Base-by-base conservation (phyloP, 1,140 invertebrate species). In the Drosophila nasuta region DNA sequence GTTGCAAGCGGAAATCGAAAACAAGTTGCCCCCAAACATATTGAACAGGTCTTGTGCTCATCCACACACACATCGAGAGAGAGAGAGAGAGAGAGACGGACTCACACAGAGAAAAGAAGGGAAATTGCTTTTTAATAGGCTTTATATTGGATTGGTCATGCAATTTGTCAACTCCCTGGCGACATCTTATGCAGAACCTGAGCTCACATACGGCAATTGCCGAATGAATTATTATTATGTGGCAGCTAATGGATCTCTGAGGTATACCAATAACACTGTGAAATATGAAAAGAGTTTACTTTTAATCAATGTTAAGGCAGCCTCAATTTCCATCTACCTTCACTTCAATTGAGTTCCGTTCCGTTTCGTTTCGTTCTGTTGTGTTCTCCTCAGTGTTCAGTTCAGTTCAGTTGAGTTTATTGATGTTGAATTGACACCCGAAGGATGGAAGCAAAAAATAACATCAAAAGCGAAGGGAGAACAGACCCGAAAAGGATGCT, bases 101-200 rank as follows among this genome's bases (percentile, higher is more conserved):
- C 5, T 13, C 28, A 52, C 3, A 33, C 8, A 54, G 4, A 57
- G 33, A 15, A 20, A 57, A 41, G 58, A 49, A 46, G 65, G 69
- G 69, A 76, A 76, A 76, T 76, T 76, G 74, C 20, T 76, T 72
- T 72, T 76, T 76, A 76, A 76, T 62, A 60, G 60, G 49, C 62
- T 76, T 60, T 66, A 57, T 66, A 56, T 25, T 59, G 25, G 60
- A 41, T 60, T 51, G 20, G 28, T 71, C 59, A 35, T 30, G 59
- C 68, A 58, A 71, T 72, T 75, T 71, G 58, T 45, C 66, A 63
- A 33, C 28, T 70, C 58, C 72, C 58, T n/a, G 28, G 8, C 25
- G 72, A 11, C 43, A 41, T 70, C 45, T 75, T 70, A 70, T 49
- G 58, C 66, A 58, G 28, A 58, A 51, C 41, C 25, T 30, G 20